Evolutionary conservation across 2,888 invertebrate species (phyloP).

Genomic region (Diploptera punctata): DNA sequence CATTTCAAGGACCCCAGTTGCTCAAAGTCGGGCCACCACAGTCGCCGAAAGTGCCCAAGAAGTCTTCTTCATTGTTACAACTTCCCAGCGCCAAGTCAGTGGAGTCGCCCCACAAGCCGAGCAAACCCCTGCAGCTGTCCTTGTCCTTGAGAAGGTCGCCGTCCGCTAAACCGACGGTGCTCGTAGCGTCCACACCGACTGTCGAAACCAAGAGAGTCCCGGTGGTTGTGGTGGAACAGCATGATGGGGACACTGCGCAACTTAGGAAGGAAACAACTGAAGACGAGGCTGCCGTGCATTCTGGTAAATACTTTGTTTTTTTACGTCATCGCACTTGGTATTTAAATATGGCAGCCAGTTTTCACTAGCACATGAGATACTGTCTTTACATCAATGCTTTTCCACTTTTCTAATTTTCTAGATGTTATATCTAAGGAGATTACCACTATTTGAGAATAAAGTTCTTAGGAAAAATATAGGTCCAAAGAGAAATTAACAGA

Average conservation of each 20-base stretch:
- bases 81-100: background rate
- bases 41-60: constrained; percentile 10
- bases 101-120: constrained; percentile 32
- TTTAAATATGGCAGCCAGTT: no score
- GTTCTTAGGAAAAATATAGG: no score
- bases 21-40: constrained; percentile 24
- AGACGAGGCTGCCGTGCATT: constrained; percentile 34
- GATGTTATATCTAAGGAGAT: no score
- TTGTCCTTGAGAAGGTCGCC: constrained; percentile 45
- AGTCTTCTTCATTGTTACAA: constrained; percentile 26
- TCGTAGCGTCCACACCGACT: background rate
- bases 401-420: no score
- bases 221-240: constrained; percentile 20
- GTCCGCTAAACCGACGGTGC: constrained; percentile 41
- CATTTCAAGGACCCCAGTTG: constrained; percentile 36
- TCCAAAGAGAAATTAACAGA: no score
- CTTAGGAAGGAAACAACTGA: background rate
- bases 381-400: no score
- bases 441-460: no score
- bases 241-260: background rate
- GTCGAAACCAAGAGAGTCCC: background rate
- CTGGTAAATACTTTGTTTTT: constrained; percentile 32
- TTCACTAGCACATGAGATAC: no score
- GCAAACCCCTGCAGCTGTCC: constrained; percentile 34
- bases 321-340: no score